Evolutionary conservation across 2,888 invertebrate genomes (phyloP).

Genomic region (Dryococelus australis): DNA sequence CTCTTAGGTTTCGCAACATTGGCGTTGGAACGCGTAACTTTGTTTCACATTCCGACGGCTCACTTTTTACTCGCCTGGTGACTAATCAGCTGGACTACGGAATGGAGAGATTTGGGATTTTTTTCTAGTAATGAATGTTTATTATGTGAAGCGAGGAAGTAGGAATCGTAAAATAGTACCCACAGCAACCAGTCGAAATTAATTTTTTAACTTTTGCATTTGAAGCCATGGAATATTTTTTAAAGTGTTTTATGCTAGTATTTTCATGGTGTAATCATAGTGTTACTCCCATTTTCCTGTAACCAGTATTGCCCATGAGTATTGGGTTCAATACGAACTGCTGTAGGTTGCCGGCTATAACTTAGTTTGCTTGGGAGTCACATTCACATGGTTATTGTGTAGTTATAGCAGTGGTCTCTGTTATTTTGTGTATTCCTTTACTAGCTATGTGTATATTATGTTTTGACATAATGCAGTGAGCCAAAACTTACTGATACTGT

Average conservation of each 20-base stretch:
- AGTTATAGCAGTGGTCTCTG: neutral
- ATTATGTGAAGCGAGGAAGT: neutral
- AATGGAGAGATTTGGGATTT: conserved; percentile 13
- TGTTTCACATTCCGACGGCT: conserved; percentile 20
- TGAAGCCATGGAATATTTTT: neutral
- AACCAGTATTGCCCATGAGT: neutral
- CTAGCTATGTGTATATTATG: neutral
- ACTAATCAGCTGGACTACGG: neutral
- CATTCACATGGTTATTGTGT: neutral
- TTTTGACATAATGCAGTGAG: neutral
- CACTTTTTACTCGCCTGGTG: neutral
- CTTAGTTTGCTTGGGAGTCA: conserved; percentile 1
- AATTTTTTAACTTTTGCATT: neutral
- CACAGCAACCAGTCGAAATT: conserved; percentile 34
- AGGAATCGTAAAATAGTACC: conserved; percentile 30
- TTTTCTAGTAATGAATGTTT: conserved; percentile 17
- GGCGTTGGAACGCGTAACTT: neutral
- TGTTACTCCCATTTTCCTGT: neutral
- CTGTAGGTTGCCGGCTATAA: neutral
- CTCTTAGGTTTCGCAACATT: neutral
- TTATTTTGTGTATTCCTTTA: neutral
- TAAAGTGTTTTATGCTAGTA: neutral
- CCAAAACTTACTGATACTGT: neutral
- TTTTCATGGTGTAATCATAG: neutral
- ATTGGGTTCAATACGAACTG: neutral